These are phyloP conservation scores for Ophioninae sp. DNA, from an alignment of 2,888 invertebrate genomes.

Conservation along the genomic window DNA sequence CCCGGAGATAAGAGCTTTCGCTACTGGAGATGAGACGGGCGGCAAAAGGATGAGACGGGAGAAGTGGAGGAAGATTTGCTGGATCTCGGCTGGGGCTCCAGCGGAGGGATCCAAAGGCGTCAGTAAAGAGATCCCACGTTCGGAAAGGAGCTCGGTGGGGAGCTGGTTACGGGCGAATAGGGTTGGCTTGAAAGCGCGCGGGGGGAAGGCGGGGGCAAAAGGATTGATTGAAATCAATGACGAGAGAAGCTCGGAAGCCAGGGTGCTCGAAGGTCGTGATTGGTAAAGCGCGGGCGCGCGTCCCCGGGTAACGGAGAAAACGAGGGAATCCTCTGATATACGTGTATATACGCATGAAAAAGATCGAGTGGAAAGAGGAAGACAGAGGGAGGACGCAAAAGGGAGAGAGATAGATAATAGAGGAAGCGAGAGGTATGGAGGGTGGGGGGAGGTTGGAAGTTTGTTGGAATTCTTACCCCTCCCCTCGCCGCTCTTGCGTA, in stretches of 20 bases:
- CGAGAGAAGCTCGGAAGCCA: slow-evolving; percentile 53
- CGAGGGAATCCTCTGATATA: slow-evolving; percentile 22
- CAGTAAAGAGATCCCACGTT: slow-evolving; percentile 10
- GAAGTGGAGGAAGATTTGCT: slow-evolving; percentile 44
- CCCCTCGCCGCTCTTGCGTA: not conserved
- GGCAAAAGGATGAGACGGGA: slow-evolving; percentile 14
- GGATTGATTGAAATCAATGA: slow-evolving; percentile 75
- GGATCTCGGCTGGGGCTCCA: slow-evolving; percentile 32
- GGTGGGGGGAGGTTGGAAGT: slow-evolving; percentile 18
- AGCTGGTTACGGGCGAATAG: slow-evolving; percentile 14
- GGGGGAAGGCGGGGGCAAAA: slow-evolving; percentile 55
- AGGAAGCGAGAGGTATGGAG: not conserved
- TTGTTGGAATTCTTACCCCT: slow-evolving; percentile 15
- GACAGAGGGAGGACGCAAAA: slow-evolving; percentile 12
- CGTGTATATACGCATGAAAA: slow-evolving; percentile 1
- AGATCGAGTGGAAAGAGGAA: not conserved
- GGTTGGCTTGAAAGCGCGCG: slow-evolving; percentile 27
- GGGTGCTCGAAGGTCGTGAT: slow-evolving; percentile 59
- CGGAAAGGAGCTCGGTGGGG: slow-evolving; percentile 5
- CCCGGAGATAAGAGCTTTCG: slow-evolving; percentile 40
- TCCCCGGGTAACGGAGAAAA: slow-evolving; percentile 50
- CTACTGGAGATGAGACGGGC: slow-evolving; percentile 29
- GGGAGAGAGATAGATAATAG: not conserved
- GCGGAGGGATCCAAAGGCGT: slow-evolving; percentile 39
- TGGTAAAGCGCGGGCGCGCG: slow-evolving; percentile 54